phyloP scores from a whole-genome alignment of 2,113 vertebrate genomes.

The Oreochromis aureus region DNA sequence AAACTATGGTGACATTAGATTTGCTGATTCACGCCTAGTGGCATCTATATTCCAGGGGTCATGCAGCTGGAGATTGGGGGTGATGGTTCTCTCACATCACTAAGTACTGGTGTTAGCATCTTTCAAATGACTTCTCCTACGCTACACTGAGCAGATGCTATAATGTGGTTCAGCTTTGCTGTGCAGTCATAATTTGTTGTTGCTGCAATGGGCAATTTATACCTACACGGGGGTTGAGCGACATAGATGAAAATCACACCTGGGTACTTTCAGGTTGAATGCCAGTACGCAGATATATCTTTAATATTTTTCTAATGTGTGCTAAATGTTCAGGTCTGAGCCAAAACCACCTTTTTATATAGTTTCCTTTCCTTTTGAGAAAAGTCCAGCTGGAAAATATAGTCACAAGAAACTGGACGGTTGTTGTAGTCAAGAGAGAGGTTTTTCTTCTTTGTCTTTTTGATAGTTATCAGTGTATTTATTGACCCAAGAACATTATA shows the following conservation, averaged over 20 bases:
- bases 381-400: background rate
- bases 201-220: background rate
- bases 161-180: constrained; percentile 10
- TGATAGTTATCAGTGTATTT: background rate
- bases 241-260: background rate
- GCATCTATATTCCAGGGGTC: background rate
- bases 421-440: background rate
- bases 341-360: background rate
- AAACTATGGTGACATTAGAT: background rate
- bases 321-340: background rate
- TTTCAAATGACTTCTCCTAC: constrained; percentile 41
- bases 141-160: constrained; percentile 29
- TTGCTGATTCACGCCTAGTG: background rate
- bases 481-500: background rate
- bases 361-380: background rate
- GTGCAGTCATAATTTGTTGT: background rate
- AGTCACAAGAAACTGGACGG: background rate
- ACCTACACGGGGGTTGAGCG: background rate
- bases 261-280: background rate
- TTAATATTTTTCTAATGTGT: background rate
- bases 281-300: background rate
- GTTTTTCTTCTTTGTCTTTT: background rate
- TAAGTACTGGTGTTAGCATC: constrained; percentile 30
- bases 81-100: background rate
- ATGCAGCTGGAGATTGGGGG: background rate